These are phyloP conservation scores for Tethya wilhelma DNA, from an alignment of 37 sponge, comb jelly and placozoan genomes.

Conservation along the genomic window DNA sequence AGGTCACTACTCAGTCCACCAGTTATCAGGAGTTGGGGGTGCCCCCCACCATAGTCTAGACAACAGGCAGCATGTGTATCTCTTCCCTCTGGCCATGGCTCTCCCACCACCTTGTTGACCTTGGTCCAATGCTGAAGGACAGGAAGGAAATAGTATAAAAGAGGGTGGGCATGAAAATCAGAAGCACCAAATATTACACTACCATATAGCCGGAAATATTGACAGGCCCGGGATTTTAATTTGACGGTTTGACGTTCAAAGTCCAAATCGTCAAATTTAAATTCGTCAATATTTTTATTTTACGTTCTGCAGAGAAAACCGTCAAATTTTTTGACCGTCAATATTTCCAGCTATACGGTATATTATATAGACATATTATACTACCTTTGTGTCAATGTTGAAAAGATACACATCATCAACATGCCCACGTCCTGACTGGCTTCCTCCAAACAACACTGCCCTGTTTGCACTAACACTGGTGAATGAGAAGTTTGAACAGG, in stretches of 20 bases:
- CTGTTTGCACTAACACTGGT: slow-evolving; percentile 35
- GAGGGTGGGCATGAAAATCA: too few relatives aligned
- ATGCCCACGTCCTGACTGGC: slow-evolving; percentile 23
- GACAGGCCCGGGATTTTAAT: too few relatives aligned
- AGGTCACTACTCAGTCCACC: slow-evolving; percentile 43
- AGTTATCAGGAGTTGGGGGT: slow-evolving; percentile 41
- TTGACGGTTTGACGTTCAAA: too few relatives aligned
- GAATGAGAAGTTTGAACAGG: slow-evolving; percentile 38
- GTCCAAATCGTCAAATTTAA: too few relatives aligned
- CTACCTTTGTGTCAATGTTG: slow-evolving; percentile 38
- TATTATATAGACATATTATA: too few relatives aligned
- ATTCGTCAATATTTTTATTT: too few relatives aligned
- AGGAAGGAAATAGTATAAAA: too few relatives aligned
- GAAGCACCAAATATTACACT: too few relatives aligned
- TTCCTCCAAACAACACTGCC: slow-evolving; percentile 66
- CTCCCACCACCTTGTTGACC: not conserved
- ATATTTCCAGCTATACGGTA: too few relatives aligned
- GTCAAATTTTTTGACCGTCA: too few relatives aligned
- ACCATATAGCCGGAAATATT: too few relatives aligned
- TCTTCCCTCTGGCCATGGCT: slow-evolving; percentile 31
- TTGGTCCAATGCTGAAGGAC: slow-evolving; percentile 35
- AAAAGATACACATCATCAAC: slow-evolving; percentile 57
- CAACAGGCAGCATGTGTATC: slow-evolving; percentile 25
- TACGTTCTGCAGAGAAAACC: too few relatives aligned
- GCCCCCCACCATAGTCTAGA: slow-evolving; percentile 12